Evolutionary conservation across 2,888 invertebrate genomes (phyloP).

Genomic region (Dermolepida albohirtum): DNA sequence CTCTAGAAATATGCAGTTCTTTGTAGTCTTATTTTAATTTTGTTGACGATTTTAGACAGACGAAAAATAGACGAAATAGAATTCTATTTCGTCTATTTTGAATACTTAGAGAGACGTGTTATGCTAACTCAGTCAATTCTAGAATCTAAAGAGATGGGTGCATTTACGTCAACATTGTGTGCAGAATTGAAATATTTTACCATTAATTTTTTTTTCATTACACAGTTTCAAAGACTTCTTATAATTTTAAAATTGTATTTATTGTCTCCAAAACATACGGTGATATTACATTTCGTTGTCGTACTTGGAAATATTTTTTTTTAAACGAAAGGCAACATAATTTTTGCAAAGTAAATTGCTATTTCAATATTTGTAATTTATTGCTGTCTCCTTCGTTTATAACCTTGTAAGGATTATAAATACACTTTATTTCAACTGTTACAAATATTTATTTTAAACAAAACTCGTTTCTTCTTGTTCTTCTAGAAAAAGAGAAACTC

Average conservation of each 20-base stretch:
- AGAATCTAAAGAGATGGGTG: not conserved
- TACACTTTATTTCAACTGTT: constrained; percentile 37
- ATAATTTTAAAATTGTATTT: too few species aligned
- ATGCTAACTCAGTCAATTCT: not conserved
- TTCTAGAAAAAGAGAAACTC: constrained; percentile 33
- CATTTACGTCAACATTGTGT: not conserved
- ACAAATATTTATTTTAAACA: constrained; percentile 39
- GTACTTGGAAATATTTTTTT: not conserved
- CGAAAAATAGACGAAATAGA: too few species aligned
- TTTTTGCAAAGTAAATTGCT: constrained; percentile 10
- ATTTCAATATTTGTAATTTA: constrained; percentile 30
- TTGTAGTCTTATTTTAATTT: not conserved
- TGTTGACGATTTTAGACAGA: constrained; percentile 14
- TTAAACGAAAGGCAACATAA: not conserved
- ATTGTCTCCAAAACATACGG: too few species aligned
- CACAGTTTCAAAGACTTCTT: too few species aligned
- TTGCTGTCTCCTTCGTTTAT: constrained; percentile 19
- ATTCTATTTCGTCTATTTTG: not conserved
- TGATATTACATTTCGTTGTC: not conserved
- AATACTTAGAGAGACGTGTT: not conserved
- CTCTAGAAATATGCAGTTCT: not conserved
- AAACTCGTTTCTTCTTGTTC: constrained; percentile 26
- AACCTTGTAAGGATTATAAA: constrained; percentile 35
- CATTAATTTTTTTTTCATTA: too few species aligned
- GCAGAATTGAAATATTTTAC: too few species aligned